Base-by-base conservation (phyloP, 2,888 invertebrate species). In the Emesis castigata region DNA sequence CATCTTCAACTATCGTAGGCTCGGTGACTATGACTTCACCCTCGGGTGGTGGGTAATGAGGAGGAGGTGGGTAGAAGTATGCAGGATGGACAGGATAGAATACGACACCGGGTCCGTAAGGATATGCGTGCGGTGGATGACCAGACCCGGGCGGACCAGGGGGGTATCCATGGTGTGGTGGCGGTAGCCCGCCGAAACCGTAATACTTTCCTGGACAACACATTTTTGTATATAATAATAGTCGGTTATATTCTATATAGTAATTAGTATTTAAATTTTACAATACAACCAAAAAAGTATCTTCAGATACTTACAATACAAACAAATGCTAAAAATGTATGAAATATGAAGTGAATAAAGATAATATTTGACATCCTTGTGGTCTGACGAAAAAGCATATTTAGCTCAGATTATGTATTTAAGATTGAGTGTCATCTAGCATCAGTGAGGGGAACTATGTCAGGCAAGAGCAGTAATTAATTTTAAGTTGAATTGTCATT, bases 1-100 rank as follows among this genome's bases (percentile, higher is more conserved):
- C n/a, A n/a, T 93, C 93, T 65, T 86, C 88, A 44, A 91, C 90
- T 78, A 90, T 22, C 4, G 11, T 89, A 71, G 90, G 85, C 62
- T 89, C 88, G 71, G 92, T 93, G 75, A 93, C 90, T 77, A 90
- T 89, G 78, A 92, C 90, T 58, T 85, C 83, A 6, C 88, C 88
- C 44, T 88, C 90, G 7, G 90, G 89, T 2, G 71, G 79, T 4
- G 83, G 86, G 53, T 89, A 90, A 9, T 90, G 89, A 20, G 91
- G 92, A 20, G 91, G 92, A 77, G 91, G 92, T 29, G 94, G 95
- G 85, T 94, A 95, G 90, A 94, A 93, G 85, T 94, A 94, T 22
- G 93, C 92, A 53, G 95, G 94, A 83, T 94, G 93, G 74, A 94
- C 90, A 26, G 95, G 95, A 85, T 94, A 94, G 90, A 87, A 93